phyloP scores from a whole-genome alignment of 2,113 vertebrate genomes.

The Carettochelys insculpta region DNA sequence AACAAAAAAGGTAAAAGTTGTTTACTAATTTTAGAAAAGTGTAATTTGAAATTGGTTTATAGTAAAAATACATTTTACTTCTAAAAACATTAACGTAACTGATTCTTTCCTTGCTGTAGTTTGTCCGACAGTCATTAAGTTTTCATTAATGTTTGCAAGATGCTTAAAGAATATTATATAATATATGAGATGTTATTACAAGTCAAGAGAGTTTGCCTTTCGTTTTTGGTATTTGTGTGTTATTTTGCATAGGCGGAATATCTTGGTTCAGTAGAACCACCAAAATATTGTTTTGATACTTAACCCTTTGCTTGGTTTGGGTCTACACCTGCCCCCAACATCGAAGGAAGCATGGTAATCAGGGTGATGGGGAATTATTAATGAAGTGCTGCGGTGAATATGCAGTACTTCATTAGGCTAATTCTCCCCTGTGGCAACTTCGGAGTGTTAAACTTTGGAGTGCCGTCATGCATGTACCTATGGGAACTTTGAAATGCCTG shows the following conservation, averaged over 20 bases:
- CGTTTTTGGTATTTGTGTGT: background rate
- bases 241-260: background rate
- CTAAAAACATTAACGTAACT: no score
- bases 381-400: no score
- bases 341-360: no score
- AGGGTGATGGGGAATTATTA: no score
- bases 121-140: background rate
- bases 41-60: background rate
- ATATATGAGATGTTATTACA: background rate
- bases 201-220: background rate
- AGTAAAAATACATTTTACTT: background rate
- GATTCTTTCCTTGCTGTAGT: background rate
- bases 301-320: background rate
- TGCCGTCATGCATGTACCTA: no score
- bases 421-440: no score
- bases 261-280: background rate
- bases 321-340: no score
- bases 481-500: no score
- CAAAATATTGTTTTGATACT: accelerated
- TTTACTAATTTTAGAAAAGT: background rate
- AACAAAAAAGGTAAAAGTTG: background rate
- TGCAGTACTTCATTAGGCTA: no score
- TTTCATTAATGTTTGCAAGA: background rate
- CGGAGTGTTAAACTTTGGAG: no score
- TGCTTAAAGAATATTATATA: background rate